Evolutionary conservation across 2,888 invertebrate genomes (phyloP).

Genomic region (Latrodectus hesperus): DNA sequence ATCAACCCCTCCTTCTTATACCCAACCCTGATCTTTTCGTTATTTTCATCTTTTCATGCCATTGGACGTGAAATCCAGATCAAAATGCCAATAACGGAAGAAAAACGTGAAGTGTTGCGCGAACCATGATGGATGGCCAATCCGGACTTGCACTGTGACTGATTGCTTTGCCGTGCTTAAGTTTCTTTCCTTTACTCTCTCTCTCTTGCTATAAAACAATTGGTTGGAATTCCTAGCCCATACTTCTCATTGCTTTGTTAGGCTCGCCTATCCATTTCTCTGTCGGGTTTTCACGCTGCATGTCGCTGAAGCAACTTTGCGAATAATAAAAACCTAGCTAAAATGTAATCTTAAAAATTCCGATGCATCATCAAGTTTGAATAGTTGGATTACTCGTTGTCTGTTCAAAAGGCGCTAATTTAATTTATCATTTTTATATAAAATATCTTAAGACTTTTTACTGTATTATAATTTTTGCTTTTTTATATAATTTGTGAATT

Average conservation of each 20-base stretch:
- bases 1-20: slow-evolving; percentile 28
- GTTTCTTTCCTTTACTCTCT: slow-evolving; percentile 10
- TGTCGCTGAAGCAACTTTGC: no score
- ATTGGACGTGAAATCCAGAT: slow-evolving; percentile 59
- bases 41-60: slow-evolving; percentile 58
- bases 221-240: slow-evolving; percentile 22
- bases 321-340: no score
- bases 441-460: no score
- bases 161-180: slow-evolving; percentile 47
- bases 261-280: neutral
- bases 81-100: slow-evolving; percentile 61
- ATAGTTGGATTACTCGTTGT: no score
- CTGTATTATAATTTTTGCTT: no score
- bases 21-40: slow-evolving; percentile 31
- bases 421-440: no score
- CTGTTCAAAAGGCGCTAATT: no score
- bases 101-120: slow-evolving; percentile 60
- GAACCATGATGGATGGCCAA: slow-evolving; percentile 48
- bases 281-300: slow-evolving; percentile 1
- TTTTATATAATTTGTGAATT: no score
- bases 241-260: neutral
- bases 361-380: no score
- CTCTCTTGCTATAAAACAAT: slow-evolving; percentile 37
- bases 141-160: slow-evolving; percentile 34
- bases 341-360: no score